A percentile compares a stretch with the other conserved stretches of the same genome.
phyloP scores from a whole-genome alignment of 1,140 invertebrate species.

The Drosophila elegans region DNA sequence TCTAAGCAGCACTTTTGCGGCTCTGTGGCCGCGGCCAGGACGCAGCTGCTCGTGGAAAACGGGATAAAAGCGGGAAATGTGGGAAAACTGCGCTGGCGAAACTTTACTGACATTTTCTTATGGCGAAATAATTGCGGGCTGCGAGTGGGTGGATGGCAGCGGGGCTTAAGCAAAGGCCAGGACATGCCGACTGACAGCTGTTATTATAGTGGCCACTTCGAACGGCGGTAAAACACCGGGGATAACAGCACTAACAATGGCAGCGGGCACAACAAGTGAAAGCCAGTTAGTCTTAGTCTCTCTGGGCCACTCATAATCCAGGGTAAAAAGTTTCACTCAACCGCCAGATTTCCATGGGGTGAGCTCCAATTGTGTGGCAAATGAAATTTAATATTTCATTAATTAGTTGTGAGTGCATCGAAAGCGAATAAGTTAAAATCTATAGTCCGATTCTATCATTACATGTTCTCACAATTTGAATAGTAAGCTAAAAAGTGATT shows the following conservation, averaged over 20 bases:
- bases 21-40: constrained; percentile 32
- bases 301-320: constrained; percentile 32
- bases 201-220: constrained; percentile 63
- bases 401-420: constrained; percentile 13
- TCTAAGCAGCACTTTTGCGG: constrained; percentile 53
- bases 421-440: no score
- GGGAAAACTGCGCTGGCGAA: constrained; percentile 26
- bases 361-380: constrained; percentile 13
- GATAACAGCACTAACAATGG: constrained; percentile 44
- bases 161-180: constrained; percentile 44
- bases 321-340: constrained; percentile 38
- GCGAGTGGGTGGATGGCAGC: constrained; percentile 3
- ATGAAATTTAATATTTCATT: constrained; percentile 43
- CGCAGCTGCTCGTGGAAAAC: constrained; percentile 60
- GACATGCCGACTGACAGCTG: constrained; percentile 68
- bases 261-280: constrained; percentile 47
- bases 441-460: no score
- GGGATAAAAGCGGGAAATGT: constrained; percentile 15
- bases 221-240: constrained; percentile 35
- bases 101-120: constrained; percentile 80
- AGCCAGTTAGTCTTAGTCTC: constrained; percentile 38
- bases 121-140: constrained; percentile 71
- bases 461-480: no score
- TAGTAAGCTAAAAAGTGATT: no score
- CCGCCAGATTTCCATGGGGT: constrained; percentile 15